A percentile compares a stretch with the other conserved stretches of the same genome.
Conservation (phyloP, 2,797 vertebrate species). For the Coracias cyanogaster region DNA sequence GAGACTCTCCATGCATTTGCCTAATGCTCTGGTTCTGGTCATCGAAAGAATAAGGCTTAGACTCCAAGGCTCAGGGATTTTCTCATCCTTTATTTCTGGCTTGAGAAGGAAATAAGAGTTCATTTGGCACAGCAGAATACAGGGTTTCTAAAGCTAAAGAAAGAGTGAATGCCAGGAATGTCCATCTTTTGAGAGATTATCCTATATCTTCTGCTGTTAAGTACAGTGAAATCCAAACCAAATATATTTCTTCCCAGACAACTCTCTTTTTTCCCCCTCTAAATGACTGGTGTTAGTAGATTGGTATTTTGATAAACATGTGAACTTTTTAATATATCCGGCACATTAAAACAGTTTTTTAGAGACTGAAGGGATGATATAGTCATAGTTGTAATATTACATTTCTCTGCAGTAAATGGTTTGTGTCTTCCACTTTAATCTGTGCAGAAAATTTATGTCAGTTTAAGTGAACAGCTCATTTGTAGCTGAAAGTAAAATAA, state of each 20-base stretch:
- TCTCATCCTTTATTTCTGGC: not conserved
- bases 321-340: constrained; percentile 33
- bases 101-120: not conserved
- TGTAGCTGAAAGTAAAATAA: constrained; percentile 75
- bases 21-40: not conserved
- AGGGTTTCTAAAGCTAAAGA: not conserved
- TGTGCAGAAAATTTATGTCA: constrained; percentile 70
- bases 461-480: constrained; percentile 75
- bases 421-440: constrained; percentile 69
- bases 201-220: not conserved
- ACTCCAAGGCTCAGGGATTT: not conserved
- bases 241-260: not conserved
- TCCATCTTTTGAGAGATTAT: not conserved
- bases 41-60: not conserved
- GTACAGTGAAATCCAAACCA: not conserved
- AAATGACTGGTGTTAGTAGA: not conserved
- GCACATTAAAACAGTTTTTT: constrained; percentile 25
- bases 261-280: not conserved
- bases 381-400: constrained; percentile 55
- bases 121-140: not conserved
- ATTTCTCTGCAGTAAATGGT: constrained; percentile 58
- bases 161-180: not conserved
- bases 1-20: not conserved
- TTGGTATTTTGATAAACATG: constrained; percentile 47
- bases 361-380: constrained; percentile 18